These are phyloP conservation scores for Anniella stebbinsi DNA, from an alignment of 2,797 vertebrate genomes.

Conservation along the genomic window DNA sequence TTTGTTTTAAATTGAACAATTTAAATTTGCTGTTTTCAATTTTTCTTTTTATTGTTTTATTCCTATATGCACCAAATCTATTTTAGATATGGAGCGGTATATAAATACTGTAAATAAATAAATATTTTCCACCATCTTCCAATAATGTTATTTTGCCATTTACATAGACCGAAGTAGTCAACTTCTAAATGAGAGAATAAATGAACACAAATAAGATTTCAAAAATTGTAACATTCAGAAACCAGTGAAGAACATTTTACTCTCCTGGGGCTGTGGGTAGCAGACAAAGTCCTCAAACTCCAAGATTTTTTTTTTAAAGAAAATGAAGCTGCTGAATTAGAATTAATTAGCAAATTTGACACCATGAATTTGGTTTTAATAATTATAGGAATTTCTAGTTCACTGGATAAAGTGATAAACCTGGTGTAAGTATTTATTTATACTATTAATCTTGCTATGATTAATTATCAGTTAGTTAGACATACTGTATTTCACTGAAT, in stretches of 20 bases:
- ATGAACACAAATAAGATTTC: background rate
- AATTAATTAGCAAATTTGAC: background rate
- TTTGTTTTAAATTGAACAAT: no score
- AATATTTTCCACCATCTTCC: background rate
- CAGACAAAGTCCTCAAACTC: background rate
- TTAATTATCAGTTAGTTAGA: background rate
- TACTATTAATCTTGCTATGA: background rate
- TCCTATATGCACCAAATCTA: no score
- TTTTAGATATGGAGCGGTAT: no score
- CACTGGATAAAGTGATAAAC: background rate
- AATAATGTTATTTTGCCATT: background rate
- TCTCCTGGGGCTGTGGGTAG: background rate
- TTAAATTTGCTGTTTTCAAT: no score
- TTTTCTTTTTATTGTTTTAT: no score
- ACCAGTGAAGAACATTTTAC: background rate
- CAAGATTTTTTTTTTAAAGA: background rate
- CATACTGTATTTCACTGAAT: no score
- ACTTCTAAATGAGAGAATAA: background rate
- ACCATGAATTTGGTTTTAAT: background rate
- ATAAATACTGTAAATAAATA: background rate
- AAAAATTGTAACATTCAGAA: no score
- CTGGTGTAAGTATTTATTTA: background rate
- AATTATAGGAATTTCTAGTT: background rate
- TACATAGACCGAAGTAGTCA: background rate
- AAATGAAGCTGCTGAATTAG: background rate